Percentiles rank a stretch among this genome's conserved stretches.
These are phyloP conservation scores for Drosophila subsilvestris DNA, from an alignment of 2,888 invertebrate species.

Conservation along the genomic window DNA sequence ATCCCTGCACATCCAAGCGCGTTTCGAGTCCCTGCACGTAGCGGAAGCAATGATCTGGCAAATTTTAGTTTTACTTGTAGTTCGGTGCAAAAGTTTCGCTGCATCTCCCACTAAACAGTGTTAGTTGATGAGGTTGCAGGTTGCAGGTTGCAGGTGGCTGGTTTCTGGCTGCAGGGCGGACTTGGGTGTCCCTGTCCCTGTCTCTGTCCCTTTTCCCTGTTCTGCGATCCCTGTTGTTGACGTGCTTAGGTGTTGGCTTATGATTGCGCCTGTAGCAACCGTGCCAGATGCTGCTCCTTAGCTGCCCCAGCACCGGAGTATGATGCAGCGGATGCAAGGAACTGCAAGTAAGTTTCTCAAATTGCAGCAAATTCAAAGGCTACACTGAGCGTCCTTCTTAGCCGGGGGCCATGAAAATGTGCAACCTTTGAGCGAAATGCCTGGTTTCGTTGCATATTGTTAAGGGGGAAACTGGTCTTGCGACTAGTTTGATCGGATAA, in stretches of 20 bases:
- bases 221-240: slow-evolving; percentile 67
- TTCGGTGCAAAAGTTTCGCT: slow-evolving; percentile 66
- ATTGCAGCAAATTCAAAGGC: slow-evolving; percentile 68
- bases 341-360: slow-evolving; percentile 78
- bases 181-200: slow-evolving; percentile 32
- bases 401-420: slow-evolving; percentile 32
- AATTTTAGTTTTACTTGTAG: slow-evolving; percentile 76
- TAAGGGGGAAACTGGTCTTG: slow-evolving; percentile 7
- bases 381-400: slow-evolving; percentile 63
- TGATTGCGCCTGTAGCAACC: slow-evolving; percentile 69
- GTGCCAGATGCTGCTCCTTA: slow-evolving; percentile 44
- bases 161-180: neutral
- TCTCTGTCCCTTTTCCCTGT: slow-evolving; percentile 14
- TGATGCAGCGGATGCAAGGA: slow-evolving; percentile 69
- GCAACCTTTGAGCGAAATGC: slow-evolving; percentile 11
- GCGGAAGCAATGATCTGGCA: slow-evolving; percentile 77
- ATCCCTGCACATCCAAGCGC: slow-evolving; percentile 32
- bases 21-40: slow-evolving; percentile 71
- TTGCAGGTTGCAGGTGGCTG: neutral
- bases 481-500: slow-evolving; percentile 42
- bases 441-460: slow-evolving; percentile 43
- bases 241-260: slow-evolving; percentile 78
- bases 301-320: slow-evolving; percentile 37
- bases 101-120: slow-evolving; percentile 69
- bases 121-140: slow-evolving; percentile 55